These are phyloP conservation scores for Psephotus haematonotus DNA, from an alignment of 2,113 vertebrate species.

Conservation along the genomic window DNA sequence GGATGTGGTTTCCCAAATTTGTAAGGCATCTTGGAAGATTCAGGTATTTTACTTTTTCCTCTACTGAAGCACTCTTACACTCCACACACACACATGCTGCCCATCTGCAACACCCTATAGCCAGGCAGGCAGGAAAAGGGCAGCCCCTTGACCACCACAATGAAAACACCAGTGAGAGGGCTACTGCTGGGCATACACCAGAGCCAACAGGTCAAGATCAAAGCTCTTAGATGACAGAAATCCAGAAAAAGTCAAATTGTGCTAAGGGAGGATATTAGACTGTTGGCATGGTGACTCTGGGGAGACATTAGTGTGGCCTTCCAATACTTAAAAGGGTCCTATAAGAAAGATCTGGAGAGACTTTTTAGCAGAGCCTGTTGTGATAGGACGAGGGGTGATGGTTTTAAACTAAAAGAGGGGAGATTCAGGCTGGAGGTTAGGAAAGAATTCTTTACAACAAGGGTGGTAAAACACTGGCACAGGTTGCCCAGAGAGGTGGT, in stretches of 20 bases:
- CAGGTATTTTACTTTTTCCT: neutral
- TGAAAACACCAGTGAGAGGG: too few relatives aligned
- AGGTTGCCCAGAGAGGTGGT: neutral
- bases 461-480: neutral
- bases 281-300: neutral
- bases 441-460: neutral
- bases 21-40: neutral
- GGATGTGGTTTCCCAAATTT: neutral
- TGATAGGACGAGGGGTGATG: neutral
- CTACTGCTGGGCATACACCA: neutral
- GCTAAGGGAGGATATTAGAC: neutral
- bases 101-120: accelerated
- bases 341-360: neutral
- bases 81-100: neutral
- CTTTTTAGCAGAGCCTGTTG: neutral
- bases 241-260: neutral
- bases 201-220: too few relatives aligned
- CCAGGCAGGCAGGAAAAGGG: neutral
- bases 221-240: neutral
- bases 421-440: neutral
- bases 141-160: neutral
- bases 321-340: neutral
- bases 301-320: neutral
- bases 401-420: neutral
- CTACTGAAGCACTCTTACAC: neutral